These are phyloP conservation scores for Felis chaus DNA, from an alignment of 2,113 vertebrate species.

Conservation along the genomic window DNA sequence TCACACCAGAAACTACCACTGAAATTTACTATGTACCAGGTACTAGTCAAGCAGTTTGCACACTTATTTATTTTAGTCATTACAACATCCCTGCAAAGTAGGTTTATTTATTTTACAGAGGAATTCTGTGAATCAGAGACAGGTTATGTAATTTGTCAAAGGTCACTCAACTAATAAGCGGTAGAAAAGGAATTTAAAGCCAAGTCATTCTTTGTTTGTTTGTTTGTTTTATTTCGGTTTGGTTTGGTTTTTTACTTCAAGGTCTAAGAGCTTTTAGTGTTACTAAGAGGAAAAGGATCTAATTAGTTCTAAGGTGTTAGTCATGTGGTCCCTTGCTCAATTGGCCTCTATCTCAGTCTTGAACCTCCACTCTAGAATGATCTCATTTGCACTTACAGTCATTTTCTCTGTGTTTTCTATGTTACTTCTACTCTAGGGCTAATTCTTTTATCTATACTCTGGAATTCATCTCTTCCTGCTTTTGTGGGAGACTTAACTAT, in stretches of 20 bases:
- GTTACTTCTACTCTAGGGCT: not conserved
- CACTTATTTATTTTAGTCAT: not conserved
- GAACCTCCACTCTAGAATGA: not conserved
- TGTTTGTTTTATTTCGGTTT: not conserved
- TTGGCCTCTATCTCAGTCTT: not conserved
- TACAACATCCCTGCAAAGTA: not conserved
- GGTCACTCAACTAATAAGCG: not conserved
- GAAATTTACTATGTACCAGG: not conserved
- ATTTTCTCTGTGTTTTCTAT: not conserved
- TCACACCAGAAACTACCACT: not conserved
- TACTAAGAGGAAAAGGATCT: not conserved
- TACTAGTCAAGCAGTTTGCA: not conserved
- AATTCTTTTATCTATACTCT: not conserved
- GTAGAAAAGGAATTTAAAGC: not conserved
- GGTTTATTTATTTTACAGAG: conserved; percentile 44
- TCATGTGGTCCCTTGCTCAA: not conserved
- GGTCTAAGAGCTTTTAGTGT: not conserved
- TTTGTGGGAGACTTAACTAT: not conserved
- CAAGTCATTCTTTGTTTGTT: not conserved
- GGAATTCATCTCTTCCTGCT: not conserved
- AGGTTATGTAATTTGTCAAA: conserved; percentile 42
- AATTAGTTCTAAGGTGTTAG: not conserved
- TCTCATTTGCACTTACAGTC: not conserved
- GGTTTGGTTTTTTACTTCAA: not conserved
- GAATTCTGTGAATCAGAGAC: not conserved